Conservation (phyloP, 53 echinoderm and acorn worm genomes). For the Paelopatides confundens region DNA sequence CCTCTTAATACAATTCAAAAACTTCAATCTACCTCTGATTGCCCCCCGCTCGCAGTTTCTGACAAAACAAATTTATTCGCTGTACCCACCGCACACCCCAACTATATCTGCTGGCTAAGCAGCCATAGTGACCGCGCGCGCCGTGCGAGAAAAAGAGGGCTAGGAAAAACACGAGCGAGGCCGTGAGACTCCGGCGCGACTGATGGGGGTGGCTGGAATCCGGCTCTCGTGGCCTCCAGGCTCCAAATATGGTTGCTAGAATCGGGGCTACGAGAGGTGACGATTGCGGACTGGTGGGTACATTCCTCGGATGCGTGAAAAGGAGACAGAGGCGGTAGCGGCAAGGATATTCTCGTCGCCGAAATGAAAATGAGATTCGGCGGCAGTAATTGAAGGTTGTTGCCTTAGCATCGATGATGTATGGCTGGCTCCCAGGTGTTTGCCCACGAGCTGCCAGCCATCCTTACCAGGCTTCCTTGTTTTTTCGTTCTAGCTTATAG, state of each 20-base stretch:
- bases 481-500: neutral
- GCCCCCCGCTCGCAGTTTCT: constrained; percentile 8
- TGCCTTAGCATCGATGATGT: neutral
- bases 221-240: constrained; percentile 42
- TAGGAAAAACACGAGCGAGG: constrained; percentile 9
- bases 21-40: constrained; percentile 10
- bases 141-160: constrained; percentile 9
- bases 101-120: constrained; percentile 30
- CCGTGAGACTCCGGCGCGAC: constrained; percentile 5
- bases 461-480: neutral
- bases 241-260: constrained; percentile 36
- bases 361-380: constrained; percentile 16
- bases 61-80: constrained; percentile 46
- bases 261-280: constrained; percentile 35
- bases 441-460: constrained; percentile 13
- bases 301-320: constrained; percentile 25
- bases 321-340: constrained; percentile 5
- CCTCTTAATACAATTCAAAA: constrained; percentile 36
- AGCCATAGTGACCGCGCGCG: neutral
- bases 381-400: neutral
- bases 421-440: constrained; percentile 24
- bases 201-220: constrained; percentile 41
- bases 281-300: constrained; percentile 26
- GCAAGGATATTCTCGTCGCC: constrained; percentile 17
- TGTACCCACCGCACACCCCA: constrained; percentile 38